Percentiles rank a stretch among this genome's conserved stretches.
These are phyloP conservation scores for Stenotaenia linearis DNA, from an alignment of 2,888 invertebrate species.

Conservation along the genomic window DNA sequence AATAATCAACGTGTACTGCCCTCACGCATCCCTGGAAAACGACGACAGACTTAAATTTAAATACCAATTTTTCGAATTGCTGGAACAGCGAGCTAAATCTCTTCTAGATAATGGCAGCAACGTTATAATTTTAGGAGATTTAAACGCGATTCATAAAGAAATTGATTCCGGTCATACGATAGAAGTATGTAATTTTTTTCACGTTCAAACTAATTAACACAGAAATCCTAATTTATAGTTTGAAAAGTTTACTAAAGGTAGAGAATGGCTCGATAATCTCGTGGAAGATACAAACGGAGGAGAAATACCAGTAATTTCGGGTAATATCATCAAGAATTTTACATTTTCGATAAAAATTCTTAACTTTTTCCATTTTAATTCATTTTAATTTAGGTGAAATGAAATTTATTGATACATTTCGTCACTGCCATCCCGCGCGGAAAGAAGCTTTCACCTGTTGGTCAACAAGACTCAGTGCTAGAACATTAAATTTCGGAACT, in stretches of 20 bases:
- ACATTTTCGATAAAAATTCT: background rate
- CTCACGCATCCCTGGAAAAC: constrained; percentile 50
- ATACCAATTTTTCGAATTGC: constrained; percentile 48
- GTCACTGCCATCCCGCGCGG: constrained; percentile 48
- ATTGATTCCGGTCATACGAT: constrained; percentile 50
- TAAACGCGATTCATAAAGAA: constrained; percentile 50
- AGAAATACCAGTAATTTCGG: background rate
- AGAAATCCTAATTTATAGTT: background rate
- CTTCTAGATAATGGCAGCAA: constrained; percentile 46
- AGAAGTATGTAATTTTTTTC: background rate
- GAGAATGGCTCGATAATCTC: background rate
- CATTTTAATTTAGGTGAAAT: background rate
- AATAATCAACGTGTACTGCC: constrained; percentile 53
- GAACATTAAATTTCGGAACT: constrained; percentile 52
- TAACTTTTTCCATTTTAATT: background rate
- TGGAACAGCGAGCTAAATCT: constrained; percentile 48
- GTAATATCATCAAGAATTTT: background rate
- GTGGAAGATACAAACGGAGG: background rate
- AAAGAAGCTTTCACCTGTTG: constrained; percentile 51
- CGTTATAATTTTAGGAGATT: constrained; percentile 52
- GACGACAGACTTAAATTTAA: constrained; percentile 49
- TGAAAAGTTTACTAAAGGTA: background rate
- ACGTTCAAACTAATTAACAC: background rate
- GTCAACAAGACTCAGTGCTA: constrained; percentile 48
- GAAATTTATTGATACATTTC: constrained; percentile 49